Evolutionary conservation across 2,797 vertebrate genomes (phyloP).

Genomic region (Pseudochirops corinnae): DNA sequence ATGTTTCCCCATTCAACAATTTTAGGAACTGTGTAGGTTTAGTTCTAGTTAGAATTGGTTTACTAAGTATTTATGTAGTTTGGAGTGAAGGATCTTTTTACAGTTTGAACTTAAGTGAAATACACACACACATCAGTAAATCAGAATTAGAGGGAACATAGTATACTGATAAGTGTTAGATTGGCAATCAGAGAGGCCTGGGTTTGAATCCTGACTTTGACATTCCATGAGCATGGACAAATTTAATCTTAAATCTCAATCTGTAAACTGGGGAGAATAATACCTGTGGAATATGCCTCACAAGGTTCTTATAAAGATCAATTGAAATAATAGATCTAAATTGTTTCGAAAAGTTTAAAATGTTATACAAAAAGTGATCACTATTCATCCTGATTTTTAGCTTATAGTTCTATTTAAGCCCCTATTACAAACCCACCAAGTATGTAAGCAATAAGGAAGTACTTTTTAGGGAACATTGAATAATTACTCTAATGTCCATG

Average conservation of each 20-base stretch:
- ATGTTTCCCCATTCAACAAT: background rate
- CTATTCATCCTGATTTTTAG: conserved; percentile 24
- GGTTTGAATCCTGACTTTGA: background rate
- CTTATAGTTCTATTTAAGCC: background rate
- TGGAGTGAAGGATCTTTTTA: background rate
- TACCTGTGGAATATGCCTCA: background rate
- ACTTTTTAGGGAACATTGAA: background rate
- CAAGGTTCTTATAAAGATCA: background rate
- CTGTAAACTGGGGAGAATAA: background rate
- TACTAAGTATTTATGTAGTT: background rate
- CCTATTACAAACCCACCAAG: background rate
- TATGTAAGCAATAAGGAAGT: background rate
- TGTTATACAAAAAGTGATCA: background rate
- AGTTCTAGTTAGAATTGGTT: background rate
- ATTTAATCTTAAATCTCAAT: background rate
- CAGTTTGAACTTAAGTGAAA: background rate
- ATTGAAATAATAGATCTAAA: background rate
- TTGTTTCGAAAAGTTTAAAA: background rate
- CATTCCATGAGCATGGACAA: background rate
- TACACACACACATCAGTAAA: background rate
- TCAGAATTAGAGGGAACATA: background rate
- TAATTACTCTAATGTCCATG: conserved; percentile 25
- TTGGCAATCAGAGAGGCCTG: background rate
- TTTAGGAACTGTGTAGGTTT: background rate
- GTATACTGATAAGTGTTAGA: background rate